Evolutionary conservation across 2,888 invertebrate species (phyloP), one percentile per base, ranked within the genome.

Genomic region (Antitype chi): DNA sequence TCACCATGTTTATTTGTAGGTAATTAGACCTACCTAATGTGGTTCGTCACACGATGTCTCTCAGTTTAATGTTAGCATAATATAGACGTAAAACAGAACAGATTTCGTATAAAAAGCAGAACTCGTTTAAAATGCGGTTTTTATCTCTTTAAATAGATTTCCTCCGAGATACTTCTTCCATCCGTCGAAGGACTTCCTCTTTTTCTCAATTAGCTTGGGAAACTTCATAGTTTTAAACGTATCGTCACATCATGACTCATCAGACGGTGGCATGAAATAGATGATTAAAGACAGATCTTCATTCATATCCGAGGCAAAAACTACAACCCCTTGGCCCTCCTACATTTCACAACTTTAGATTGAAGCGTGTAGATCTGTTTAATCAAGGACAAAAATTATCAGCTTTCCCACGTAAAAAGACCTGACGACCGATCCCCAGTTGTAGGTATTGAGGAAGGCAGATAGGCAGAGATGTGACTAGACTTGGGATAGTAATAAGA

Each of bases 211-310:
- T 53, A 53, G 13, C 32, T 25, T 47, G 1, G n/a, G 28, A 9
- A 15, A 52, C 1, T 49, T 57, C 9, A n/a, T 52, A n/a, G 20
- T 52, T 78, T 59, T 8, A 69, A n/a, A 79, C 9, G 11, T 67
- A 23, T 55, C 47, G 55, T 49, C 9, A 32, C 7, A 47, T 73
- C 1, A 49, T 32, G 68, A 32, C 20, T 68, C n/a, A 49, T 67
- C 13, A 32, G 23, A 47, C 13, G 28, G 23, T 28, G 23, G 11
- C 2, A 70, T 32, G 28, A 67, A 68, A 43, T 43, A 68, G 38
- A 25, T 9, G 9, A 38, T 53, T 52, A 9, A 53, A 62, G 3
- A n/a, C n/a, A 15, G 17, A n/a, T 52, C 28, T n/a, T 11, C 52
- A 74, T 20, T 1, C 5, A 9, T 20, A 49, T n/a, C 23, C 23